A percentile compares a stretch with the other conserved stretches of the same genome.
Conservation (phyloP, 2,113 vertebrate species). For the Melospiza melodia region DNA sequence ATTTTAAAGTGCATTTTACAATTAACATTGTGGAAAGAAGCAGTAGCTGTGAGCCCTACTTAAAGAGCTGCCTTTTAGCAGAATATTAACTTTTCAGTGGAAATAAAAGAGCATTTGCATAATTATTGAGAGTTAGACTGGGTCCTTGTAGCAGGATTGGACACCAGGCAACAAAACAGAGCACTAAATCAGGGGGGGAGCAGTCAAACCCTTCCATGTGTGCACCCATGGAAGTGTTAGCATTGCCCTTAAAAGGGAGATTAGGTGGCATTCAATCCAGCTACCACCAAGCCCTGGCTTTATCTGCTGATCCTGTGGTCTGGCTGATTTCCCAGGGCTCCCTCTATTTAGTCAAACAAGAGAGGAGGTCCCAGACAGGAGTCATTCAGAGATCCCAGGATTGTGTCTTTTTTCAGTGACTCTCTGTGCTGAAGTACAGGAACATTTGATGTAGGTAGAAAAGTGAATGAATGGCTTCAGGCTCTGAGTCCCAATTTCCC, state of each 20-base stretch:
- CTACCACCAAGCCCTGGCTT: background rate
- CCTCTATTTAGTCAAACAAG: background rate
- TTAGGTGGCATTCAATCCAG: background rate
- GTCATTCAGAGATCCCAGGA: background rate
- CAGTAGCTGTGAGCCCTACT: background rate
- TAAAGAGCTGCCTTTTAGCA: background rate
- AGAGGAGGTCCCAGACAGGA: background rate
- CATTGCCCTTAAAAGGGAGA: background rate
- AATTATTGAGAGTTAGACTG: background rate
- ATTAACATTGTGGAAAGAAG: background rate
- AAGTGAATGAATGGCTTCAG: background rate
- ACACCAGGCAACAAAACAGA: background rate
- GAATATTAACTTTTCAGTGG: background rate
- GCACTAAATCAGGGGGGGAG: rapidly evolving
- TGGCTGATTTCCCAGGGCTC: background rate
- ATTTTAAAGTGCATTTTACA: slow-evolving; percentile 20
- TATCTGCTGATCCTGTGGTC: background rate
- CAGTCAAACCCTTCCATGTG: background rate
- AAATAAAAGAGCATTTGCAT: background rate
- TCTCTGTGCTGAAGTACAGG: background rate
- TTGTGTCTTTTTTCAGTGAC: background rate
- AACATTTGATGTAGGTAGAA: background rate
- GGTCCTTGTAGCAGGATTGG: background rate
- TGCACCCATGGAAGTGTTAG: background rate
- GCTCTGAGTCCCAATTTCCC: background rate